Conservation (phyloP, 2,797 vertebrate genomes). For the Acanthurus leucopareius region DNA sequence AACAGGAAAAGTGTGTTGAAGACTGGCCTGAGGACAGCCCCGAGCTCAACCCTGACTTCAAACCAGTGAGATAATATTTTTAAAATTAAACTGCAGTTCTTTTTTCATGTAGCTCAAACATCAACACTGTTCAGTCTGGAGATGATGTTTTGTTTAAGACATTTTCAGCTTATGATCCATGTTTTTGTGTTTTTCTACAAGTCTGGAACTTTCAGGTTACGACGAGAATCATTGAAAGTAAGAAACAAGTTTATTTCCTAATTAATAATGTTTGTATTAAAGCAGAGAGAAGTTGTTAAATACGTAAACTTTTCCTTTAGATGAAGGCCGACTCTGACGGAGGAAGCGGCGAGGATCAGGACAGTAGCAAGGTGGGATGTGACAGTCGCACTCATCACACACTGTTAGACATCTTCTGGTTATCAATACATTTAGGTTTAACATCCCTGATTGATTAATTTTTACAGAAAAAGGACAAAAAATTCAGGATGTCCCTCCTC, state of each 20-base stretch:
- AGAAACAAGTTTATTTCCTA: not conserved
- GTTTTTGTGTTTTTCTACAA: conserved; percentile 17
- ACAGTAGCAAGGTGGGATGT: conserved; percentile 61
- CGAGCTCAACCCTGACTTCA: conserved; percentile 74
- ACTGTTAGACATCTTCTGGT: not conserved
- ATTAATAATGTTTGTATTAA: not conserved
- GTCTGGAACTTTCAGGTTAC: conserved; percentile 79
- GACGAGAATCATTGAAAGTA: conserved; percentile 80
- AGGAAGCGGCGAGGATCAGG: conserved; percentile 62
- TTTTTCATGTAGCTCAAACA: not conserved
- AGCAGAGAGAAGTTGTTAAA: not conserved
- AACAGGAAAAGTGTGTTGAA: conserved; percentile 85
- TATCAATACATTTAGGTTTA: not conserved
- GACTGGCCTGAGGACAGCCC: conserved; percentile 88
- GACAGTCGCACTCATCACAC: not conserved
- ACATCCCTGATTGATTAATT: not conserved
- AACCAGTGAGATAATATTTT: conserved; percentile 76
- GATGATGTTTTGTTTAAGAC: not conserved
- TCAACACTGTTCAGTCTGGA: not conserved
- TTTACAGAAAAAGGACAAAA: conserved; percentile 77
- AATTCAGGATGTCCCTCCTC: conserved; percentile 49
- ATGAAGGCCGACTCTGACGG: conserved; percentile 41
- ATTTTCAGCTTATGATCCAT: not conserved
- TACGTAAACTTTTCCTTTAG: conserved; percentile 28
- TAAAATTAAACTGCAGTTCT: not conserved